Base-by-base conservation (phyloP, 2,888 invertebrate genomes). In the Napeogenes sylphis region DNA sequence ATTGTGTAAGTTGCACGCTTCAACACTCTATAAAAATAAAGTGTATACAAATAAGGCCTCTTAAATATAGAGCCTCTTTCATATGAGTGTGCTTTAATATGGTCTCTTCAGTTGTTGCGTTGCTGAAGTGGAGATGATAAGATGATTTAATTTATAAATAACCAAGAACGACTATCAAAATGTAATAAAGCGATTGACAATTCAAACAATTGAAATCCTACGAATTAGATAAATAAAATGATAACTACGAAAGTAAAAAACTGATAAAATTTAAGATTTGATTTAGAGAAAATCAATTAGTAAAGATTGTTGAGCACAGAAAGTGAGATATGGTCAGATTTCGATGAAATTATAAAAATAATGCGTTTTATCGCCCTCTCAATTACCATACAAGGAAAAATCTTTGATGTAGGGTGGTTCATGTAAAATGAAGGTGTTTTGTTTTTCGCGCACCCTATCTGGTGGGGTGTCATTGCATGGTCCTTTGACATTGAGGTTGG, bases 401-500 rank as follows among this genome's bases (percentile, higher is more conserved):
- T 51, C 51, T 51, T 51, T 51, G 51, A 51, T 51, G 51, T 51
- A 51, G 51, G 51, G 51, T 51, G 51, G 51, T 51, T 51, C 8
- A 51, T 51, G 51, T 30, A 51, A 51, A 51, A 51, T 51, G 51
- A 51, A 51, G 51, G 51, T 51, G 51, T 51, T 51, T 51, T 51
- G 51, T 51, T 51, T 51, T 51, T 51, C 51, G 51, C 51, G 51
- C 51, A 51, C 51, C 51, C 51, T 51, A 51, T 51, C 51, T 51
- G 51, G 51, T 51, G 30, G 51, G 51, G 51, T 12, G 51, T 51
- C 51, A 51, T 12, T 30, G 51, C 51, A 51, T 51, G 42, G 51
- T 51, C 51, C 51, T 51, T 51, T 51, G 51, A 51, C 51, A 51
- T 51, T 51, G 51, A 51, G 30, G 51, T 51, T 51, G 30, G 30